These are phyloP conservation scores for Drosophila yakuba DNA, from an alignment of 1,140 invertebrate species.

Conservation along the genomic window DNA sequence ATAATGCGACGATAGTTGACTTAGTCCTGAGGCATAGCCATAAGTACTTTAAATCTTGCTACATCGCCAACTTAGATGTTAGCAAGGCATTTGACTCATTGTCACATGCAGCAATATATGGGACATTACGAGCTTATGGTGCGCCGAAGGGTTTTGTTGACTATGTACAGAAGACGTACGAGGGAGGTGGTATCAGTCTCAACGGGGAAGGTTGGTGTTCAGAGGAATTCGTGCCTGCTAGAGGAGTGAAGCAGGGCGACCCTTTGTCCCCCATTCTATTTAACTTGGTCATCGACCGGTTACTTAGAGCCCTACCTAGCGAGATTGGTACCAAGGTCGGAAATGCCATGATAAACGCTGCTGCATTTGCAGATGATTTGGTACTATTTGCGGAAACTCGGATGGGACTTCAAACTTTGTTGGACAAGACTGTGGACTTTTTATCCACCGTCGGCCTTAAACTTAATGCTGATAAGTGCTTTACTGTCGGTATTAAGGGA, in stretches of 20 bases:
- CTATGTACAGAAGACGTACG: no score
- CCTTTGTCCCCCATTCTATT: constrained; percentile 23
- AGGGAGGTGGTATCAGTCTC: no score
- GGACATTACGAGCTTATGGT: neutral
- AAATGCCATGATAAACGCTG: constrained; percentile 19
- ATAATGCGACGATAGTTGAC: constrained; percentile 22
- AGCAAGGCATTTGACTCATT: constrained; percentile 26
- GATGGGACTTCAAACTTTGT: no score
- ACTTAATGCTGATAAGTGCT: no score
- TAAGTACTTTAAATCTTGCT: constrained; percentile 14
- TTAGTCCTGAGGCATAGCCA: constrained; percentile 28
- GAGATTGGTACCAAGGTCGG: constrained; percentile 10
- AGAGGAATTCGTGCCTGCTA: constrained; percentile 9
- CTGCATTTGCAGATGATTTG: neutral
- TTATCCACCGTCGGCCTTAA: no score
- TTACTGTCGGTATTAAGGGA: no score
- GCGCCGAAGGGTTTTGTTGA: neutral
- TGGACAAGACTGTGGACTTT: no score
- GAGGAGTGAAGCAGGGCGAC: constrained; percentile 32
- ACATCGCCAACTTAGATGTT: constrained; percentile 25
- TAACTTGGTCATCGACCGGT: constrained; percentile 1
- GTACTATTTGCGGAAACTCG: no score
- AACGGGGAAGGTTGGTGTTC: constrained; percentile 1
- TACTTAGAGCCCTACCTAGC: neutral
- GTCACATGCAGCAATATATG: neutral